phyloP scores from a whole-genome alignment of 2,888 invertebrate genomes.

The Linyphia triangularis region DNA sequence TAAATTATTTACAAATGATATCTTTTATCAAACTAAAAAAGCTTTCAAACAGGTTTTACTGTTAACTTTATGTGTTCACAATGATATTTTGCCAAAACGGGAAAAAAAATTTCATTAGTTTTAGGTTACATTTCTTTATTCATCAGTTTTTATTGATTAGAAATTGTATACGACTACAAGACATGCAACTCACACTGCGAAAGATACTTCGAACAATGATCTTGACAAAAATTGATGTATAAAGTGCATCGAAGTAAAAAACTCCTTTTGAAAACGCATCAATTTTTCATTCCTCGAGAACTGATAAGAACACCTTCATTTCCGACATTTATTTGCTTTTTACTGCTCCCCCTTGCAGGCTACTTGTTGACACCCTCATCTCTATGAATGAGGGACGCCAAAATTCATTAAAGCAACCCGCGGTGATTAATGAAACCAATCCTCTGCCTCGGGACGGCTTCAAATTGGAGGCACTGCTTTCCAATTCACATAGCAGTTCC shows the following conservation, averaged over 20 bases:
- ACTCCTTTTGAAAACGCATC: constrained; percentile 18
- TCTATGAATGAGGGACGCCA: constrained; percentile 38
- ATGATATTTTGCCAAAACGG: too few species aligned
- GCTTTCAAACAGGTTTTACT: too few species aligned
- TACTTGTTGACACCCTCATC: constrained; percentile 56
- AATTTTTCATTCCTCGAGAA: constrained; percentile 9
- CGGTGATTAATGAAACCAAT: not conserved
- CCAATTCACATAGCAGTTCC: not conserved
- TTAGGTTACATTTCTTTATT: too few species aligned
- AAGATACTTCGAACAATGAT: not conserved
- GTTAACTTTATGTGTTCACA: too few species aligned
- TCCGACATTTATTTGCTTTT: constrained; percentile 38
- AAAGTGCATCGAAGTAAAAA: constrained; percentile 2
- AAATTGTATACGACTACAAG: too few species aligned
- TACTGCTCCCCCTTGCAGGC: not conserved
- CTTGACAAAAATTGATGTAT: not conserved
- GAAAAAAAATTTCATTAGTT: too few species aligned
- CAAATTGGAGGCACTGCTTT: not conserved
- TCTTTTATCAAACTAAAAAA: too few species aligned
- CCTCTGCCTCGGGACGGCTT: not conserved
- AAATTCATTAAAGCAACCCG: not conserved
- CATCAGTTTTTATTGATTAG: too few species aligned
- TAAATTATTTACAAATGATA: too few species aligned
- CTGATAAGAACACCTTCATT: constrained; percentile 35
- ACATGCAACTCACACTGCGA: too few species aligned